Evolutionary conservation across 2,113 vertebrate species (phyloP).

Genomic region (Alosa alosa): DNA sequence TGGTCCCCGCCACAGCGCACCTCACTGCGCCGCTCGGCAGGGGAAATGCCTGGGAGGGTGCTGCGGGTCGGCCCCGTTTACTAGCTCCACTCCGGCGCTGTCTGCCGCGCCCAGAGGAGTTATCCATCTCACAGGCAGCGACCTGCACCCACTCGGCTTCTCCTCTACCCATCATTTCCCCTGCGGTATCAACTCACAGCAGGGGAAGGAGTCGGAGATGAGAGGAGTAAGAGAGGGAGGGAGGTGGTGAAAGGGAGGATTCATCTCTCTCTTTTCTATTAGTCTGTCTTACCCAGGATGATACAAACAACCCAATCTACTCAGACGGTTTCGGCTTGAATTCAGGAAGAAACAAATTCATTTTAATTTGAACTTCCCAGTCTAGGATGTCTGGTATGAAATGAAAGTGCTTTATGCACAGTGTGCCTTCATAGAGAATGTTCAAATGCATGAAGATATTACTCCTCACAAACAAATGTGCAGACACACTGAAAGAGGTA

Average conservation of each 20-base stretch:
- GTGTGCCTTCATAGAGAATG: neutral
- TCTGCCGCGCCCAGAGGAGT: constrained; percentile 57
- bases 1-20: constrained; percentile 17
- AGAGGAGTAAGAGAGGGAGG: constrained; percentile 28
- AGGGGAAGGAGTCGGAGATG: constrained; percentile 35
- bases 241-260: neutral
- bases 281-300: constrained; percentile 18
- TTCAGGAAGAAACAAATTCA: neutral
- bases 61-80: constrained; percentile 61
- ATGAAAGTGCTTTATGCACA: neutral
- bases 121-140: constrained; percentile 63
- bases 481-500: neutral
- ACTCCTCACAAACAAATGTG: neutral
- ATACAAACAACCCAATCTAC: constrained; percentile 7
- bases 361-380: neutral
- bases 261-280: constrained; percentile 21
- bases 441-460: neutral
- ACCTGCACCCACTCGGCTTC: constrained; percentile 55
- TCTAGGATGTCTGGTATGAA: neutral
- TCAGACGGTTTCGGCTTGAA: neutral
- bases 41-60: constrained; percentile 46
- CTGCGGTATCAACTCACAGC: constrained; percentile 52
- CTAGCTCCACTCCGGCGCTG: constrained; percentile 55
- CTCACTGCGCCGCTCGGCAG: constrained; percentile 31
- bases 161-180: constrained; percentile 62